phyloP scores from a whole-genome alignment of 2,888 invertebrate genomes.

The Tetragnatha montana region DNA sequence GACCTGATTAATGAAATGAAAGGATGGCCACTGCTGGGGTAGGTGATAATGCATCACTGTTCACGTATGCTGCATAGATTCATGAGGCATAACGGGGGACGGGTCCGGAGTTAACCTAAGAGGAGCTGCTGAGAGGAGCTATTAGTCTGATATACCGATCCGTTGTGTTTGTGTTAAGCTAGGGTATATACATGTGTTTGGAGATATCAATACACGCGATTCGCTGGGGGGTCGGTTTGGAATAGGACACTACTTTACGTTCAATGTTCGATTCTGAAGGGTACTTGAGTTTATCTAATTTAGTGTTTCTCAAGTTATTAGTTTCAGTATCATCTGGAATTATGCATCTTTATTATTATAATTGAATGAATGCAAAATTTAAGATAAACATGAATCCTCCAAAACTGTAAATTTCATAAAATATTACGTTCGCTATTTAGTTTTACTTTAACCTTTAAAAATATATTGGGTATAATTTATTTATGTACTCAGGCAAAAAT shows the following conservation, averaged over 20 bases:
- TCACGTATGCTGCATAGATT: constrained; percentile 10
- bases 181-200: neutral
- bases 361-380: too few species aligned
- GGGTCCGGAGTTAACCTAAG: neutral
- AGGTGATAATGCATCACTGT: constrained; percentile 1
- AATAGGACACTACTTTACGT: neutral
- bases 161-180: neutral
- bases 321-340: too few species aligned
- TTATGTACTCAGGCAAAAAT: too few species aligned
- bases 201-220: neutral
- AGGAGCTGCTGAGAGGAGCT: neutral
- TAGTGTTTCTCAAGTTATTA: too few species aligned
- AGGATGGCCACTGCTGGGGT: neutral
- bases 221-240: neutral
- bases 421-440: too few species aligned
- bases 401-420: too few species aligned
- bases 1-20: constrained; percentile 48
- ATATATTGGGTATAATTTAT: too few species aligned
- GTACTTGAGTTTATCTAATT: too few species aligned
- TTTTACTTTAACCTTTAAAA: too few species aligned
- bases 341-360: too few species aligned
- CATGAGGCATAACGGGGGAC: neutral
- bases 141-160: neutral
- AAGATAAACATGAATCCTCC: too few species aligned
- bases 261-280: neutral